Conservation (phyloP, 2,888 invertebrate genomes). For the Andrena haemorrhoa region DNA sequence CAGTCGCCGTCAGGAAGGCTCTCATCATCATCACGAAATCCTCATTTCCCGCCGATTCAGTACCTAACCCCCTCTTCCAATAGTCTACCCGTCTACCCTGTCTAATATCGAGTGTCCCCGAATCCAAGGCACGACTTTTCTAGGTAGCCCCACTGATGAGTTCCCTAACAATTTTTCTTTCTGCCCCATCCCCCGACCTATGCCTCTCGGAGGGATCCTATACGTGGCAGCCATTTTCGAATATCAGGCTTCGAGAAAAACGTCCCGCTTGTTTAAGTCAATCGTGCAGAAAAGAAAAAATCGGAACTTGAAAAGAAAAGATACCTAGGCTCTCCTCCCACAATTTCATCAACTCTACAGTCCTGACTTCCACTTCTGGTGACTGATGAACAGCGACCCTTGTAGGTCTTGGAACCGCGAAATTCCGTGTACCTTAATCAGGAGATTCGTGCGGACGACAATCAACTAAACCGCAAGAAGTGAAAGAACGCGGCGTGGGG, state of each 20-base stretch:
- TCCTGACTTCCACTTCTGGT: no score
- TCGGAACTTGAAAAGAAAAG: no score
- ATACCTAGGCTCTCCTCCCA: no score
- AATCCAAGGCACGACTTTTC: neutral
- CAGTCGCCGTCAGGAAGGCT: neutral
- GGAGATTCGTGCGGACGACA: neutral
- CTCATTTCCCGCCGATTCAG: conserved; percentile 29
- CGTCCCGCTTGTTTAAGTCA: no score
- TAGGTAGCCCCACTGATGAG: neutral
- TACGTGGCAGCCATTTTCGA: neutral
- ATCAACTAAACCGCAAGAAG: neutral
- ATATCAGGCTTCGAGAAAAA: no score
- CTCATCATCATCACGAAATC: conserved; percentile 34
- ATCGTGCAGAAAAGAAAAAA: no score
- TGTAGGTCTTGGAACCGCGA: neutral
- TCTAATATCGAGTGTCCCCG: conserved; percentile 26
- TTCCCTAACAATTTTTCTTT: neutral
- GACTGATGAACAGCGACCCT: neutral
- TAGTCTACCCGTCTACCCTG: conserved; percentile 3
- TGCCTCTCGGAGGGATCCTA: neutral
- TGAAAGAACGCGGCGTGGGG: neutral
- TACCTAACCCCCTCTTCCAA: conserved; percentile 13
- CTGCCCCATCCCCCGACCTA: no score
- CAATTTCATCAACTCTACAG: no score
- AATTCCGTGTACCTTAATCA: neutral